A percentile compares a stretch with the other conserved stretches of the same genome.
Conservation (phyloP, 1,140 invertebrate species). For the Achroia grisella region DNA sequence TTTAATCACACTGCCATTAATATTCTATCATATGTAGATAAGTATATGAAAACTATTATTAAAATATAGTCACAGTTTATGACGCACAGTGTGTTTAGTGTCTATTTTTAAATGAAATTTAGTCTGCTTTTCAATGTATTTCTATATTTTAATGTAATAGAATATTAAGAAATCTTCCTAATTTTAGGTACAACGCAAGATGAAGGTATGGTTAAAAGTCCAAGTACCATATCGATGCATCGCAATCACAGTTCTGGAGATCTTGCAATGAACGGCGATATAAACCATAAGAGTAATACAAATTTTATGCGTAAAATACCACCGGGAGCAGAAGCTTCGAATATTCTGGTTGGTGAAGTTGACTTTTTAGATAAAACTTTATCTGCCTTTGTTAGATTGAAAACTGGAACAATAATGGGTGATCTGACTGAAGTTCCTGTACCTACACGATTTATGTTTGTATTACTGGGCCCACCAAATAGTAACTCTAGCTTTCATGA, state of each 20-base stretch:
- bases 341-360: conserved; percentile 98
- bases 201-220: conserved; percentile 83
- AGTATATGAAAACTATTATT: neutral
- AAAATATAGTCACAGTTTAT: neutral
- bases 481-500: conserved; percentile 92
- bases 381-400: conserved; percentile 94
- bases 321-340: conserved; percentile 95
- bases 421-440: conserved; percentile 98
- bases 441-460: conserved; percentile 96
- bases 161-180: conserved; percentile 5
- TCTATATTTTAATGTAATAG: neutral
- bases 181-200: conserved; percentile 56
- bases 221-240: conserved; percentile 85
- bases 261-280: conserved; percentile 79
- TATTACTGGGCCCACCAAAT: conserved; percentile 92
- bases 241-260: conserved; percentile 84
- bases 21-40: too few species aligned
- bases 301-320: conserved; percentile 98
- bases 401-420: conserved; percentile 91
- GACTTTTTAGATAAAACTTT: conserved; percentile 95
- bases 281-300: conserved; percentile 86
- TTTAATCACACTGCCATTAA: too few species aligned
- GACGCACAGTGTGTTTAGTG: neutral
- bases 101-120: neutral
- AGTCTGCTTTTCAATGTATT: conserved; percentile 1